phyloP scores from a whole-genome alignment of 1,140 invertebrate species.

The Platyscapa corneri region DNA sequence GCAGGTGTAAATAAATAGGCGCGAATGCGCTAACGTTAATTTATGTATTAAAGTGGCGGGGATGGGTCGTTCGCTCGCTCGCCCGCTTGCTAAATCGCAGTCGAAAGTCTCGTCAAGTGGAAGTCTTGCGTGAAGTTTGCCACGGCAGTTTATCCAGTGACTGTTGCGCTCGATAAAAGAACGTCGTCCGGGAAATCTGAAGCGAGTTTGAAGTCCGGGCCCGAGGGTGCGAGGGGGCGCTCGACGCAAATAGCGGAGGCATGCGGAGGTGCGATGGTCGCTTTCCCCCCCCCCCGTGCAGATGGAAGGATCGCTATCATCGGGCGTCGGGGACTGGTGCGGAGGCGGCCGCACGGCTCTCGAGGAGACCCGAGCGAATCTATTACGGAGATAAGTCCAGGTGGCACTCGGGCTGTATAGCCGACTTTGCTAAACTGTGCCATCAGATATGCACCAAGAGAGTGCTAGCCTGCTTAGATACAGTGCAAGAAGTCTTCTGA shows the following conservation, averaged over 20 bases:
- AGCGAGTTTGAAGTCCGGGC: not conserved
- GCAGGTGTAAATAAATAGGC: no score
- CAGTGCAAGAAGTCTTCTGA: constrained; percentile 12
- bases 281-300: no score
- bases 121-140: constrained; percentile 5
- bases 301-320: not conserved
- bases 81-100: no score
- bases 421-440: constrained; percentile 40
- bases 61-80: no score
- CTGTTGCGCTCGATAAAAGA: constrained; percentile 22
- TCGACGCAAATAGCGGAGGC: not conserved
- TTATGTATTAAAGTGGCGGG: no score
- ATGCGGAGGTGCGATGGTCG: not conserved
- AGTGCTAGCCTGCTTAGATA: constrained; percentile 15
- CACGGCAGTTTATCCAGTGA: not conserved
- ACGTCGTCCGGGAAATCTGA: constrained; percentile 18
- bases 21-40: no score
- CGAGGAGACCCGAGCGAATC: constrained; percentile 30
- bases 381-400: constrained; percentile 51
- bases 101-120: not conserved
- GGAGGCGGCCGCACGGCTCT: constrained; percentile 3
- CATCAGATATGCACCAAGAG: constrained; percentile 33
- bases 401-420: constrained; percentile 14
- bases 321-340: not conserved
- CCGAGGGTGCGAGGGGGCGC: not conserved